Percentiles rank a stretch among this genome's conserved stretches.
phyloP scores from a whole-genome alignment of 2,113 vertebrate species.

The Synodontis membranacea region DNA sequence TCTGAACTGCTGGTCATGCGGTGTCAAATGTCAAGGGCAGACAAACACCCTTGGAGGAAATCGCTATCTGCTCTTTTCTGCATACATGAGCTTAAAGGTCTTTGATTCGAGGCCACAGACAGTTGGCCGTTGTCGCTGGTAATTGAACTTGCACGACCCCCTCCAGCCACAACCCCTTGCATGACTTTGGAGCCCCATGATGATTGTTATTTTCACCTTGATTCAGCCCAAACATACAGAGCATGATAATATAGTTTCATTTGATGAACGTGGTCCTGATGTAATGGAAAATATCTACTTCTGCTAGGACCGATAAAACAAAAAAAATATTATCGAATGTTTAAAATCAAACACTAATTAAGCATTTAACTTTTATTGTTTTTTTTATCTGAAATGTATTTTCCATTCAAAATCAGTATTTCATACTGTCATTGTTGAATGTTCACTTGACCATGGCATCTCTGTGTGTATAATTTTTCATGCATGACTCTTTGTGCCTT shows the following conservation, averaged over 20 bases:
- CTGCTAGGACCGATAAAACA: background rate
- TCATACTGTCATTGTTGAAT: background rate
- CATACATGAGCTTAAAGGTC: background rate
- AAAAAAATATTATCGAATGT: background rate
- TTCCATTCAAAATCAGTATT: background rate
- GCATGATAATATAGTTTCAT: background rate
- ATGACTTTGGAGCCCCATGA: background rate
- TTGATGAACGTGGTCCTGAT: background rate
- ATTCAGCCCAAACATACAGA: background rate
- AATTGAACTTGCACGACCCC: background rate
- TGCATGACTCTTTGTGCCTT: slow-evolving; percentile 1
- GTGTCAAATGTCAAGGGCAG: background rate
- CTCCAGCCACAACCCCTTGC: too few relatives aligned
- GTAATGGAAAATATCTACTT: background rate
- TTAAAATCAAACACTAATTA: background rate
- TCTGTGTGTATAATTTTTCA: slow-evolving; percentile 25
- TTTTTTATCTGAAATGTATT: background rate
- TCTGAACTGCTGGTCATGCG: background rate
- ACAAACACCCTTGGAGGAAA: background rate
- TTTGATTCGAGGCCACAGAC: background rate
- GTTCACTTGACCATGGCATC: slow-evolving; percentile 12
- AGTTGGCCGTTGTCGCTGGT: background rate
- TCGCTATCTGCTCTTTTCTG: background rate
- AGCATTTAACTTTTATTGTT: background rate
- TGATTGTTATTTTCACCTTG: background rate